These are phyloP conservation scores for Penaeus indicus DNA, from an alignment of 1,140 invertebrate genomes.

Conservation along the genomic window DNA sequence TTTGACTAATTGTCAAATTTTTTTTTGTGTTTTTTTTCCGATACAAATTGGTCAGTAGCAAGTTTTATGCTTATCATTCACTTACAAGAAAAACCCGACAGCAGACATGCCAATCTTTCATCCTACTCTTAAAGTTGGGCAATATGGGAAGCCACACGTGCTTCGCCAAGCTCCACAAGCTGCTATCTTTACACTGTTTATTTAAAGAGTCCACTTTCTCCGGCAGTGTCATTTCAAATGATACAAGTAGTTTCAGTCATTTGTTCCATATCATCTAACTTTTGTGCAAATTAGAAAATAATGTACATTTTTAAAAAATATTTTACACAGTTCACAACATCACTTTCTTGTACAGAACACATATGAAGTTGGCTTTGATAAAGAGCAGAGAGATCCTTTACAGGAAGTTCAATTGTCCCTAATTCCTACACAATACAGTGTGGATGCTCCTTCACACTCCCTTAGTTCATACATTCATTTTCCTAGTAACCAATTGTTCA, in stretches of 20 bases:
- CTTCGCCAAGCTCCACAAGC: not conserved
- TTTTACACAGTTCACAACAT: slow-evolving; percentile 38
- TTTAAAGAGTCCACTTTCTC: slow-evolving; percentile 6
- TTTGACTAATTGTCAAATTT: not conserved
- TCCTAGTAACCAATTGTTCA: slow-evolving; percentile 22
- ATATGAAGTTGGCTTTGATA: not conserved
- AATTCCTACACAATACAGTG: slow-evolving; percentile 20
- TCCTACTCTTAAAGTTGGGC: too few species aligned
- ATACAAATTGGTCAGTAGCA: not conserved
- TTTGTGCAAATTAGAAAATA: slow-evolving; percentile 39
- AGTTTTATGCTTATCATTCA: slow-evolving; percentile 6
- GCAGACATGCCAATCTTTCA: too few species aligned
- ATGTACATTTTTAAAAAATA: slow-evolving; percentile 32
- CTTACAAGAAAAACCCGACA: not conserved
- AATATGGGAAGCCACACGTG: too few species aligned
- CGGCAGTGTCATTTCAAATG: slow-evolving; percentile 22
- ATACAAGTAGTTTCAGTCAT: slow-evolving; percentile 22
- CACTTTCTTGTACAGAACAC: not conserved
- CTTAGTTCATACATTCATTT: not conserved
- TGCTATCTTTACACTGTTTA: not conserved
- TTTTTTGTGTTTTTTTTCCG: not conserved
- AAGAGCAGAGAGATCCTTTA: not conserved
- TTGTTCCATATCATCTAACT: not conserved
- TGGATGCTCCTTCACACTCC: slow-evolving; percentile 12
- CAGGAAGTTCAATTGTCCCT: not conserved